Conservation (phyloP, 2,113 vertebrate species). For the Australoheros scitulus region DNA sequence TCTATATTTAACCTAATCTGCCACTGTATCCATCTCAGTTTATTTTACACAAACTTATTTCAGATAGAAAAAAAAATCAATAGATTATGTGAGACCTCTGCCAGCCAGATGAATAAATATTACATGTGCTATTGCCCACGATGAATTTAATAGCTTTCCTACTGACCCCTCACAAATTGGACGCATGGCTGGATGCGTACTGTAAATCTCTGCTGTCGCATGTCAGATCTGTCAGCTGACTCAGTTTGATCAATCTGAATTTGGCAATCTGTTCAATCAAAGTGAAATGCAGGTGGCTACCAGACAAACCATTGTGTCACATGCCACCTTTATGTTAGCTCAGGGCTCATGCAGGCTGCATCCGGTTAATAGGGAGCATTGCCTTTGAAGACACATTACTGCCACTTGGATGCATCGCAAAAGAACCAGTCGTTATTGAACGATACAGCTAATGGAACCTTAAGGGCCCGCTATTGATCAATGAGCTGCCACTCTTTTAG, state of each 20-base stretch:
- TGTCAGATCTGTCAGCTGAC: background rate
- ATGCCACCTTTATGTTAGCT: conserved; percentile 17
- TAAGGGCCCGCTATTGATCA: conserved; percentile 60
- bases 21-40: background rate
- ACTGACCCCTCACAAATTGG: background rate
- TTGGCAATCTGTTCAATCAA: background rate
- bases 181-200: background rate
- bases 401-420: conserved; percentile 42
- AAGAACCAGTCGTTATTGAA: conserved; percentile 53
- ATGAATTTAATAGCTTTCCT: background rate
- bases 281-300: background rate
- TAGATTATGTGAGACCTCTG: background rate
- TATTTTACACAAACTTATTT: background rate
- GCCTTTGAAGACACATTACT: conserved; percentile 46
- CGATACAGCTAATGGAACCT: conserved; percentile 60
- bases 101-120: background rate
- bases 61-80: background rate
- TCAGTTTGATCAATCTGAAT: background rate
- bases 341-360: background rate
- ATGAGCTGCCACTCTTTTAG: conserved; percentile 44
- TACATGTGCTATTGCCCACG: background rate
- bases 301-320: conserved; percentile 3
- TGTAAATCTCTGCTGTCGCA: background rate
- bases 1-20: background rate
- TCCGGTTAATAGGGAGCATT: conserved; percentile 25